Evolutionary conservation across 2,113 vertebrate species (phyloP).

Genomic region (Sceloporus undulatus): DNA sequence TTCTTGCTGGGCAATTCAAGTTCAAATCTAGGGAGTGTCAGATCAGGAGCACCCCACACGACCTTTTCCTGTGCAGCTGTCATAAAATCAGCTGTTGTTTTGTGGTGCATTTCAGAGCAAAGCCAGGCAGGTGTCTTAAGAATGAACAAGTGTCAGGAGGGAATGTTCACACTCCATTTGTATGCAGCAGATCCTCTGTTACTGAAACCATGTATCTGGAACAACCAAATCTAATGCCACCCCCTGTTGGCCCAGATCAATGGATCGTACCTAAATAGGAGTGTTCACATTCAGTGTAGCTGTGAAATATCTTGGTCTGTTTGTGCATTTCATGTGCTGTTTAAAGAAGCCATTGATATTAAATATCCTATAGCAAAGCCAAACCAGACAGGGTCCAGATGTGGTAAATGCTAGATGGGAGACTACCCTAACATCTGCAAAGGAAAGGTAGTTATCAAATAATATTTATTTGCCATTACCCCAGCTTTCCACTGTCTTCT

Average conservation of each 20-base stretch:
- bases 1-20: too few species aligned
- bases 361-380: too few species aligned
- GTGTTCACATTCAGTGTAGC: neutral
- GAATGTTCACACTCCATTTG: neutral
- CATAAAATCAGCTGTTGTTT: conserved; percentile 4
- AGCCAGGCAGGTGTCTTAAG: conserved; percentile 1
- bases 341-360: neutral
- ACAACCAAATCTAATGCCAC: neutral
- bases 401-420: too few species aligned
- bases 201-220: neutral
- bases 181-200: too few species aligned
- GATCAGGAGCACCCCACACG: neutral
- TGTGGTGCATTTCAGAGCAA: conserved; percentile 26
- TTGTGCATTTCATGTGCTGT: neutral
- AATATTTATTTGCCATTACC: too few species aligned
- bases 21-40: conserved; percentile 14
- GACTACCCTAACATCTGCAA: too few species aligned
- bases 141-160: neutral
- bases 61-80: conserved; percentile 13
- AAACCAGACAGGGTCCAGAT: too few species aligned
- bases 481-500: too few species aligned
- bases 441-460: too few species aligned
- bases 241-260: too few species aligned
- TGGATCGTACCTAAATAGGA: neutral
- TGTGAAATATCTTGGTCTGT: neutral